phyloP scores from a whole-genome alignment of 2,888 invertebrate genomes.

The Platycheirus albimanus region DNA sequence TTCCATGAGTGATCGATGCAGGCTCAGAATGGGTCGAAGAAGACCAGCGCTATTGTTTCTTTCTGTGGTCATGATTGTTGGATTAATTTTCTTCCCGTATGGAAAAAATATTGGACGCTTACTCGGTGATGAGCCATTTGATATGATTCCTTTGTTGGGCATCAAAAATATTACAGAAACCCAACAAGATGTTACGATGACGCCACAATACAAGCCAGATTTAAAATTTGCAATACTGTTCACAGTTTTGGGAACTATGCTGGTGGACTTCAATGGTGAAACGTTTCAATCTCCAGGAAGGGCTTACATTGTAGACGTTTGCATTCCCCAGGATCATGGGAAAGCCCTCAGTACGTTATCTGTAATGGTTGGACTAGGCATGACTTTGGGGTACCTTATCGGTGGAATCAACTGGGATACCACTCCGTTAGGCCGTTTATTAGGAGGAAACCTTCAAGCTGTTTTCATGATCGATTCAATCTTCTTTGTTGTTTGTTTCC shows the following conservation, averaged over 20 bases:
- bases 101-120: slow-evolving; percentile 84
- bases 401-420: slow-evolving; percentile 85
- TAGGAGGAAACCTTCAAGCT: slow-evolving; percentile 85
- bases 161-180: too few species aligned
- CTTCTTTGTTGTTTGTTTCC: slow-evolving; percentile 83
- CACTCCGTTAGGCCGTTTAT: slow-evolving; percentile 81
- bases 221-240: too few species aligned
- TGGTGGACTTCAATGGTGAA: too few species aligned
- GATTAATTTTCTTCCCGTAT: slow-evolving; percentile 85
- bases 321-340: too few species aligned
- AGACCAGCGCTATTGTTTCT: slow-evolving; percentile 85
- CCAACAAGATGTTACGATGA: too few species aligned
- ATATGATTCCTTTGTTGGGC: slow-evolving; percentile 68
- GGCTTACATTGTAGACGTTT: too few species aligned
- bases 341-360: slow-evolving; percentile 84
- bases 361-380: slow-evolving; percentile 86
- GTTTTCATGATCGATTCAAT: slow-evolving; percentile 85
- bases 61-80: slow-evolving; percentile 84
- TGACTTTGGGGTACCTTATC: slow-evolving; percentile 85
- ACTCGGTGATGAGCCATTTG: slow-evolving; percentile 82
- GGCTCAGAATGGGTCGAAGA: slow-evolving; percentile 84
- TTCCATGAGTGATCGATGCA: slow-evolving; percentile 85
- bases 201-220: too few species aligned
- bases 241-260: too few species aligned
- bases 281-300: too few species aligned